Conservation (phyloP, 1,140 invertebrate genomes). For the Gonatopus flavifemur region DNA sequence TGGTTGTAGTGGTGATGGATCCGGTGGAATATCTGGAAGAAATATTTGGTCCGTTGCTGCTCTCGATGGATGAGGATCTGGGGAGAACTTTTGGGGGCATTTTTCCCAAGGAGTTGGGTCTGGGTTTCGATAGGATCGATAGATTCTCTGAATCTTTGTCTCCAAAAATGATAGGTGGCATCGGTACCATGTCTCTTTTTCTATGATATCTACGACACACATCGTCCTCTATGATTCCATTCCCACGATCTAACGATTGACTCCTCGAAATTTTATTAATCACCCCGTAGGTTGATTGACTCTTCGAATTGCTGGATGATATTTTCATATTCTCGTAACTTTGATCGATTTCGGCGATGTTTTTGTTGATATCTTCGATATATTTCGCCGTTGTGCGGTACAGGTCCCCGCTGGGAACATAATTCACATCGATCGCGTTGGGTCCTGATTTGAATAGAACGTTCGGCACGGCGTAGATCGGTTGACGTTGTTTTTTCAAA, state of each 20-base stretch:
- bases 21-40: slow-evolving; percentile 43
- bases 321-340: slow-evolving; percentile 42
- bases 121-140: not conserved
- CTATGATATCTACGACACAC: slow-evolving; percentile 15
- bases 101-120: slow-evolving; percentile 38
- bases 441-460: slow-evolving; percentile 8
- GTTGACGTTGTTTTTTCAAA: slow-evolving; percentile 27
- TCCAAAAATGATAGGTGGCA: slow-evolving; percentile 44
- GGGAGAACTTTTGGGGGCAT: slow-evolving; percentile 38
- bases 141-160: slow-evolving; percentile 6
- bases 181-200: slow-evolving; percentile 47
- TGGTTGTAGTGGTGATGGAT: slow-evolving; percentile 39
- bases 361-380: slow-evolving; percentile 52
- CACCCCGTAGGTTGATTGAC: slow-evolving; percentile 33
- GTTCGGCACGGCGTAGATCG: slow-evolving; percentile 40
- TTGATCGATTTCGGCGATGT: slow-evolving; percentile 50
- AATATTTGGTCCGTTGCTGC: no score
- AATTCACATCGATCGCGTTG: slow-evolving; percentile 35
- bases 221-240: no score
- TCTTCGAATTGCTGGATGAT: slow-evolving; percentile 13
- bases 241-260: slow-evolving; percentile 2
- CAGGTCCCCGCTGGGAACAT: slow-evolving; percentile 48
- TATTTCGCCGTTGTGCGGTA: slow-evolving; percentile 45
- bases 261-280: slow-evolving; percentile 37
- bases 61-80: slow-evolving; percentile 48